Conservation (phyloP, 1,140 invertebrate genomes). For the Polypedilum pembai region DNA sequence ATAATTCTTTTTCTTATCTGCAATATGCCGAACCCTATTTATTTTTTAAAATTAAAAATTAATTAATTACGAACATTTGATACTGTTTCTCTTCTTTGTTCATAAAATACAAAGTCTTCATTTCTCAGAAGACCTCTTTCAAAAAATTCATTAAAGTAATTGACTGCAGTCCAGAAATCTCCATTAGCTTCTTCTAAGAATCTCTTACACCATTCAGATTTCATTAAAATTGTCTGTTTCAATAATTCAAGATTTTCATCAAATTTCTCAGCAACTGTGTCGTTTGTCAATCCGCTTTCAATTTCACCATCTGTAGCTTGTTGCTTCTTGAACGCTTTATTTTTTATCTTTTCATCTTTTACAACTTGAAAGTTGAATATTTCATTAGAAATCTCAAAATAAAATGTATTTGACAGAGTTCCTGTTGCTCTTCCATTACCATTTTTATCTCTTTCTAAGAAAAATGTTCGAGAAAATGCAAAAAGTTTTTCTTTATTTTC, state of each 20-base stretch:
- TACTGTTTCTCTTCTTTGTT: not conserved
- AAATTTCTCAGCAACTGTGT: not conserved
- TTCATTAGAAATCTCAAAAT: not conserved
- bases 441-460: not conserved
- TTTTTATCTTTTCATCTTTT: not conserved
- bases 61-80: too few species aligned
- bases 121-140: not conserved
- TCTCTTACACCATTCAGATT: not conserved
- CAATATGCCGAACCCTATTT: too few species aligned
- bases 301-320: not conserved
- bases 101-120: not conserved
- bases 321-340: not conserved
- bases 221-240: not conserved
- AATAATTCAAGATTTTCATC: not conserved
- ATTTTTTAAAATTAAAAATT: too few species aligned
- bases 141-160: not conserved
- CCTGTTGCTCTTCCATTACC: not conserved
- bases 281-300: not conserved
- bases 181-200: conserved; percentile 2
- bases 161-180: not conserved
- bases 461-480: not conserved
- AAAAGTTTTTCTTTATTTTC: not conserved
- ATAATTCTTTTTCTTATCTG: too few species aligned
- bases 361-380: not conserved
- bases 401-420: not conserved